Conservation (phyloP, 2,797 vertebrate genomes). For the Iguana delicatissima region DNA sequence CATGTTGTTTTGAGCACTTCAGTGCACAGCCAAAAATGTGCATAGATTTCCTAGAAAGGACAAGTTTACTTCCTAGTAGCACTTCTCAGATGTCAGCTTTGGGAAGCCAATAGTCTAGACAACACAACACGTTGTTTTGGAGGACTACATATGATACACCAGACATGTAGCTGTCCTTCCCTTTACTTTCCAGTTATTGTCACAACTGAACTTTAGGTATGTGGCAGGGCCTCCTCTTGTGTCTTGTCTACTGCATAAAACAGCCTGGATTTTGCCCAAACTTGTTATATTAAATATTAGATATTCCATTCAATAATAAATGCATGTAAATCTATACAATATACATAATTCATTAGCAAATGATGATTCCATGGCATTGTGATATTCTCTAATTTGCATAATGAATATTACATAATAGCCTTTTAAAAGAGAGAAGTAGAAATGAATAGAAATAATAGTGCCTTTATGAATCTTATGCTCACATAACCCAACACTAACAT, state of each 20-base stretch:
- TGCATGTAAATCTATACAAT: background rate
- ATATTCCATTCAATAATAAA: constrained; percentile 17
- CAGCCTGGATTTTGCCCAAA: background rate
- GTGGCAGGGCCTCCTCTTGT: background rate
- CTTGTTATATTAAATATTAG: background rate
- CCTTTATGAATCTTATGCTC: background rate
- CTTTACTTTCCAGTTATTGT: background rate
- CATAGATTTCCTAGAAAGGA: constrained; percentile 5
- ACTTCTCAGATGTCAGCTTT: background rate
- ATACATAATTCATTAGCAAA: constrained; percentile 10
- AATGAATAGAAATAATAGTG: background rate
- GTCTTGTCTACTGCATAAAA: background rate
- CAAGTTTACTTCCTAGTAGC: background rate
- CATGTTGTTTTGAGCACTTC: background rate
- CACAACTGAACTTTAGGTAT: background rate
- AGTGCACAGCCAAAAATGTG: background rate
- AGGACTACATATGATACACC: background rate
- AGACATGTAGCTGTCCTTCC: background rate
- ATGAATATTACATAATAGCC: constrained; percentile 7
- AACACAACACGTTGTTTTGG: background rate
- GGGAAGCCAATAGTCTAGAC: background rate
- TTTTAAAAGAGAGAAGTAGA: background rate
- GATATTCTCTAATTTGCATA: background rate
- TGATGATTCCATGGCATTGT: constrained; percentile 8
- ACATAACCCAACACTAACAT: background rate